Percentiles rank a stretch among this genome's conserved stretches.
Evolutionary conservation across 1,140 invertebrate species (phyloP).

Genomic region (Lutraria rhynchaena): DNA sequence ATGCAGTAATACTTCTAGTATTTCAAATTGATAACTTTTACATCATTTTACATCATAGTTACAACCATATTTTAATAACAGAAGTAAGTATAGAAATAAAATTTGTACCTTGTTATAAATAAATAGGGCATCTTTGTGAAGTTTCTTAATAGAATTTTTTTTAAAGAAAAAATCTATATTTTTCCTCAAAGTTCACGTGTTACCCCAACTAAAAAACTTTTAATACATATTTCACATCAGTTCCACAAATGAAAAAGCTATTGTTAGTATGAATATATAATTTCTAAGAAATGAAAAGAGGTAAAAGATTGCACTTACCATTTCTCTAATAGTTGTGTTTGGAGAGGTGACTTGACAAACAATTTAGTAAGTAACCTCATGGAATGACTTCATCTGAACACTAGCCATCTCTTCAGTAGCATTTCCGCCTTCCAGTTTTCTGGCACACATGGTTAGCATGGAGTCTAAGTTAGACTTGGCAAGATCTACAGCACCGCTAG

Average conservation of each 20-base stretch:
- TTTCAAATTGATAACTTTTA: too few relatives aligned
- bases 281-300: too few relatives aligned
- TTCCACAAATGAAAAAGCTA: background rate
- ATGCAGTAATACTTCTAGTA: too few relatives aligned
- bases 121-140: too few relatives aligned
- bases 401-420: conserved; percentile 87
- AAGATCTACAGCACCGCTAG: conserved; percentile 97
- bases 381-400: conserved; percentile 92
- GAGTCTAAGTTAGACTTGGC: conserved; percentile 95
- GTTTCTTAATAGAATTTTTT: too few relatives aligned
- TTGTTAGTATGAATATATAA: too few relatives aligned
- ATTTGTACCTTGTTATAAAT: too few relatives aligned
- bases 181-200: too few relatives aligned
- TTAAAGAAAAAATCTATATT: too few relatives aligned
- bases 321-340: conserved; percentile 94
- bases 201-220: too few relatives aligned
- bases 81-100: background rate
- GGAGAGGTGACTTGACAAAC: conserved; percentile 96
- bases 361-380: conserved; percentile 95
- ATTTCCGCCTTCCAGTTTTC: conserved; percentile 74
- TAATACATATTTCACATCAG: background rate
- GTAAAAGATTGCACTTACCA: too few relatives aligned
- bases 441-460: conserved; percentile 92
- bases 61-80: background rate
- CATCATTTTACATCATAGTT: too few relatives aligned